phyloP scores from a whole-genome alignment of 2,113 vertebrate genomes.

The Aspidoscelis tigris region DNA sequence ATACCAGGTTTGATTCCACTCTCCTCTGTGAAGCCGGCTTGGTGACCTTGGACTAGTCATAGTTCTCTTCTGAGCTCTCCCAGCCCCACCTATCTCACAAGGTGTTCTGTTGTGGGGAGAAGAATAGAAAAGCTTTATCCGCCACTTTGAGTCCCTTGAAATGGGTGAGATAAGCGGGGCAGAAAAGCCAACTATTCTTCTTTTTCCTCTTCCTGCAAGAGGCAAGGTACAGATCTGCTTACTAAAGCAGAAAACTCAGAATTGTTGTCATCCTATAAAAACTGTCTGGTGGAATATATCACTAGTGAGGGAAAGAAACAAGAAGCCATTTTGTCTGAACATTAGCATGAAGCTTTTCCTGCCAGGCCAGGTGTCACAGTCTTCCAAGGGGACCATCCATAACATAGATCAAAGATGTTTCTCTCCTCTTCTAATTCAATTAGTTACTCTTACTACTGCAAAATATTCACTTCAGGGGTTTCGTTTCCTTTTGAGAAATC shows the following conservation, averaged over 20 bases:
- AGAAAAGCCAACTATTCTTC: too few species aligned
- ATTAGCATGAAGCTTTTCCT: conserved; percentile 2
- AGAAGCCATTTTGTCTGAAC: conserved; percentile 16
- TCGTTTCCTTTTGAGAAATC: conserved; percentile 50
- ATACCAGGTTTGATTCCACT: too few species aligned
- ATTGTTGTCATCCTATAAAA: neutral
- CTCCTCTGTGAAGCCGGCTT: too few species aligned
- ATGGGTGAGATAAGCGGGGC: too few species aligned
- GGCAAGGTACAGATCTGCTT: neutral
- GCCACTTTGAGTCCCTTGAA: too few species aligned
- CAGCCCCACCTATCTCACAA: too few species aligned
- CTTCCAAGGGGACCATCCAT: conserved; percentile 37
- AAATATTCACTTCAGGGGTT: conserved; percentile 60
- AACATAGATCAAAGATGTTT: conserved; percentile 46
- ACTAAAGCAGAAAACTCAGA: neutral
- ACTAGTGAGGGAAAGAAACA: conserved; percentile 1
- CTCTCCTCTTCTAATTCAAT: conserved; percentile 62
- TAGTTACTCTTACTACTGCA: conserved; percentile 51
- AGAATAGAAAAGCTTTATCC: too few species aligned
- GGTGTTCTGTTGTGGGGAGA: too few species aligned
- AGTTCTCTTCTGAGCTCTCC: too few species aligned
- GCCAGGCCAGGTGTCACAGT: conserved; percentile 33
- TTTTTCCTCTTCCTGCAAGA: neutral
- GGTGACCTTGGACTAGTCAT: too few species aligned
- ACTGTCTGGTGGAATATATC: neutral